Percentiles rank a stretch among this genome's conserved stretches.
These are phyloP conservation scores for Sebastes melanostomus DNA, from an alignment of 2,797 vertebrate genomes.

Conservation along the genomic window DNA sequence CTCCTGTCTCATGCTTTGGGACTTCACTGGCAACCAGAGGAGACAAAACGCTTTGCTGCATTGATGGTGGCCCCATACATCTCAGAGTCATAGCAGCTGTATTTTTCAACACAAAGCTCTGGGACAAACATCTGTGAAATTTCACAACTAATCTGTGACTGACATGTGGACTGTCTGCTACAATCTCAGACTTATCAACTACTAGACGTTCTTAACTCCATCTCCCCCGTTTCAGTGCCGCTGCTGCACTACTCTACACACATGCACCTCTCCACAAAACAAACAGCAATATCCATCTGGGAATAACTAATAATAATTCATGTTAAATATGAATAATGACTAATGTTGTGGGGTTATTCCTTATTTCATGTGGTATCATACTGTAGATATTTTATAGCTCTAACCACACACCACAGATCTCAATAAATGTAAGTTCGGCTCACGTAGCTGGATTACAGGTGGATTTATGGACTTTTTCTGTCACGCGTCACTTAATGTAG, in stretches of 20 bases:
- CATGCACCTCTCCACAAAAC: no score
- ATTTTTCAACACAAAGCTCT: constrained; percentile 15
- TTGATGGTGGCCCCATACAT: constrained; percentile 49
- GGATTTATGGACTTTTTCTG: not conserved
- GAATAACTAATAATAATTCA: no score
- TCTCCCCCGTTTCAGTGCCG: no score
- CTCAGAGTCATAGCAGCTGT: constrained; percentile 38
- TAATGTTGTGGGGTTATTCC: not conserved
- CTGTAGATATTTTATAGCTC: not conserved
- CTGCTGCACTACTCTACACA: no score
- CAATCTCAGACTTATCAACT: not conserved
- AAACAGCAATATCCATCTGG: no score
- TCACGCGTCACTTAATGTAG: no score
- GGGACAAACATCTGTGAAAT: constrained; percentile 34
- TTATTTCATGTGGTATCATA: not conserved
- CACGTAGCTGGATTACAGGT: not conserved
- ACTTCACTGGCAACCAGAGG: constrained; percentile 45
- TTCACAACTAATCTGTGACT: constrained; percentile 16
- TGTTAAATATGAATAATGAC: no score
- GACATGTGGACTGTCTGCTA: not conserved
- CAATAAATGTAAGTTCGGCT: not conserved
- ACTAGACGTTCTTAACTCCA: no score
- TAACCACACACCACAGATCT: not conserved
- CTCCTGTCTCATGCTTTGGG: constrained; percentile 48
- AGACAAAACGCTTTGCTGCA: constrained; percentile 36